Base-by-base conservation (phyloP, 2,797 vertebrate species). In the Muscicapa striata region DNA sequence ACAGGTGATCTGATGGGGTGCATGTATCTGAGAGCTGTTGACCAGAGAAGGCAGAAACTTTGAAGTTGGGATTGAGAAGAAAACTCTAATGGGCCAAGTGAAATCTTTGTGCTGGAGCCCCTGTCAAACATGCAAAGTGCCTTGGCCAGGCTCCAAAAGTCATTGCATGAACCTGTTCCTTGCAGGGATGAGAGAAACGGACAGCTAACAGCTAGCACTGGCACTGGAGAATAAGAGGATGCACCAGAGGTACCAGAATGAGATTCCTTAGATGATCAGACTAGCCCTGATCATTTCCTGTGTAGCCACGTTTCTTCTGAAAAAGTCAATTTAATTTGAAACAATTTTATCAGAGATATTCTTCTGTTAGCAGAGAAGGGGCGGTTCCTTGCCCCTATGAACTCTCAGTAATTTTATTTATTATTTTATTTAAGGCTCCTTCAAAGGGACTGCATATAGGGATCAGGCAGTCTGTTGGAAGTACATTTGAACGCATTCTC, bases 371-470 rank as follows among this genome's bases (percentile, higher is more conserved):
- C 22, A 78, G 64, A 78, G 15, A 73, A 62, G 13, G 45, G 32
- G 38, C 0, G 2, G 66, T 74, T 89, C 75, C 36, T 90, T 36
- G 20, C 18, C 51, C 17, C 10, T 13, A 55, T 59, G 48, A 73
- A 19, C 15, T 66, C 40, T 38, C 2, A 3, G 6, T 46, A 64
- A 41, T 79, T 94, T 93, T 40, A 43, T 67, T 85, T 40, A 38
- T 38, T 75, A 48, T 51, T 72, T 95, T 93, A 51, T 51, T 84
- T 62, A 88, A 93, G 76, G 76, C 61, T 29, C 46, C 63, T 89
- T 46, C 36, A 70, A 84, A 93, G n/a, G 68, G 45, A 51, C 41
- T 94, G 49, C 61, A 66, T 72, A 55, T 11, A 83, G 43, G 32
- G 45, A 74, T 89, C 89, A 80, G 89, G 49, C 38, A 61, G 38